A percentile compares a stretch with the other conserved stretches of the same genome.
phyloP scores from a whole-genome alignment of 2,888 invertebrate species.

The Furcula furcula region DNA sequence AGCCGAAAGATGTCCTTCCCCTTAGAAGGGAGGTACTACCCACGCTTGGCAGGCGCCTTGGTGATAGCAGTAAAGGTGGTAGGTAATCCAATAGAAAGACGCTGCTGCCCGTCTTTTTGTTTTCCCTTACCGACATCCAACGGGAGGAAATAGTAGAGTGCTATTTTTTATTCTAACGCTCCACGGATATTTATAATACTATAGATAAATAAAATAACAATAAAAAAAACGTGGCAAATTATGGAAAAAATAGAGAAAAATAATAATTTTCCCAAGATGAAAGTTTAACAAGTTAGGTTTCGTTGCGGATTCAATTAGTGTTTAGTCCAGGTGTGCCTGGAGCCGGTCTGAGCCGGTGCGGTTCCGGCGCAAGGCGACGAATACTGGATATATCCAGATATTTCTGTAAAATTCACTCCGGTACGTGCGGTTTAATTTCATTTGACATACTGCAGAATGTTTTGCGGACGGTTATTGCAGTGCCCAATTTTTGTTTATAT shows the following conservation, averaged over 20 bases:
- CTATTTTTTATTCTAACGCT: too few species aligned
- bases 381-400: slow-evolving; percentile 40
- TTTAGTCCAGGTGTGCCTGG: slow-evolving; percentile 40
- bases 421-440: slow-evolving; percentile 46
- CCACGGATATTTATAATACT: too few species aligned
- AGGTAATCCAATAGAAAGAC: too few species aligned
- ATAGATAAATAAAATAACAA: too few species aligned
- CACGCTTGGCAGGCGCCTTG: too few species aligned
- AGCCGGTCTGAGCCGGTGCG: slow-evolving; percentile 24
- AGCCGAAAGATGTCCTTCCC: too few species aligned
- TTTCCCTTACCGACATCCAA: too few species aligned
- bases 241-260: slow-evolving; percentile 27
- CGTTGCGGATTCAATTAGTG: slow-evolving; percentile 49
- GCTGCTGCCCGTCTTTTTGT: too few species aligned
- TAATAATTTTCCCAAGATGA: slow-evolving; percentile 32
- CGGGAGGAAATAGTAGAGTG: too few species aligned
- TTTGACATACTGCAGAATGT: slow-evolving; percentile 30
- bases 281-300: slow-evolving; percentile 39
- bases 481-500: slow-evolving; percentile 18
- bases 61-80: too few species aligned
- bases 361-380: slow-evolving; percentile 18
- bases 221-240: too few species aligned
- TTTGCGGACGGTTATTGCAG: slow-evolving; percentile 18
- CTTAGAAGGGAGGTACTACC: too few species aligned
- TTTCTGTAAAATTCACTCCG: slow-evolving; percentile 41